These are phyloP conservation scores for Polypterus senegalus DNA, from an alignment of 2,113 vertebrate genomes.

Conservation along the genomic window DNA sequence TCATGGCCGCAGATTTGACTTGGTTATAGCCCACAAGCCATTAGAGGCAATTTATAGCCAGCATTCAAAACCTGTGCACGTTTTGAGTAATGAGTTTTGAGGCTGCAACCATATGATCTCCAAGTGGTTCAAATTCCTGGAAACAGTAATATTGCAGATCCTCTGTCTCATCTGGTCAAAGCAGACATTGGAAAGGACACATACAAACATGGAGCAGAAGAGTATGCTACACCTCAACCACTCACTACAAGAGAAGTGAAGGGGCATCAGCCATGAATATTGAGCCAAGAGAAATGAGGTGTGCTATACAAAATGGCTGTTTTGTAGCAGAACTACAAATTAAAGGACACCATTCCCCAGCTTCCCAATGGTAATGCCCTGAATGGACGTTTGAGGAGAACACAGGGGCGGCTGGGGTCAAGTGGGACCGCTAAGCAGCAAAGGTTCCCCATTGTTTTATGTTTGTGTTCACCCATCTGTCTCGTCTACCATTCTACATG, in stretches of 20 bases:
- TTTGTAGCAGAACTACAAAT: no score
- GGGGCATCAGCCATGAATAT: constrained; percentile 8
- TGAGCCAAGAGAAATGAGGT: constrained; percentile 1
- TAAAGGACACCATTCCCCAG: no score
- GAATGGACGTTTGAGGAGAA: no score
- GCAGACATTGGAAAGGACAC: no score
- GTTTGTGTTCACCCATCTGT: no score
- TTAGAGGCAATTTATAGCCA: not conserved
- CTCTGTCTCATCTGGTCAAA: no score
- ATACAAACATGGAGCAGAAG: constrained; percentile 8
- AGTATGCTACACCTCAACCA: constrained; percentile 11
- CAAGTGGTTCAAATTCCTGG: not conserved
- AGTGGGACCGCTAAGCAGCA: no score
- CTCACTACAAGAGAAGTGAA: constrained; percentile 11
- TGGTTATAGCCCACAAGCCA: not conserved
- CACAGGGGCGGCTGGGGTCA: no score
- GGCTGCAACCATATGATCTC: not conserved
- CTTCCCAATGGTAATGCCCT: no score
- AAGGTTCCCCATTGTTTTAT: no score
- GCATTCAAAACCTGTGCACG: not conserved
- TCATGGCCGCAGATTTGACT: not conserved
- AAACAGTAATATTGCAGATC: not conserved
- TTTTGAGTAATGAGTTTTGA: not conserved
- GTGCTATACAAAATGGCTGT: constrained; percentile 14
- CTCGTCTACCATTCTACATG: no score